These are phyloP conservation scores for Tetrapedia diversipes DNA, from an alignment of 2,888 invertebrate species.

Conservation along the genomic window DNA sequence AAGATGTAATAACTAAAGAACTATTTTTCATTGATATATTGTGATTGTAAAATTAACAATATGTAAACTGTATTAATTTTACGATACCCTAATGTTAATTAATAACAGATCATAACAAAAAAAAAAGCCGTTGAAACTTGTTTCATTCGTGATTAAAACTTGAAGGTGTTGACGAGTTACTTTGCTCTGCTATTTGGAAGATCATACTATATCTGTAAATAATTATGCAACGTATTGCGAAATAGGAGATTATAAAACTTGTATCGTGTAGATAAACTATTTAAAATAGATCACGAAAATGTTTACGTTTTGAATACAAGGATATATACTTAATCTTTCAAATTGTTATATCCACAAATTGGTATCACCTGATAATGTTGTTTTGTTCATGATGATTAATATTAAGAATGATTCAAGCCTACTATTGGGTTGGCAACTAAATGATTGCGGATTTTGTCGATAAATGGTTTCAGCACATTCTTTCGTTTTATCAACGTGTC, in stretches of 20 bases:
- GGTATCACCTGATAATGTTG: not conserved
- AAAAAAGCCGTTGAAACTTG: not conserved
- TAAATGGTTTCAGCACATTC: too few relatives aligned
- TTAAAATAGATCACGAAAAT: slow-evolving; percentile 27
- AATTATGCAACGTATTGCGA: slow-evolving; percentile 32
- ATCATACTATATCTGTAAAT: slow-evolving; percentile 34
- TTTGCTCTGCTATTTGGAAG: slow-evolving; percentile 5
- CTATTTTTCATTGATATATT: slow-evolving; percentile 14
- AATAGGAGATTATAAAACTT: slow-evolving; percentile 13
- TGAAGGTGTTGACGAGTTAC: not conserved
- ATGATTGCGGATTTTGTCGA: too few relatives aligned
- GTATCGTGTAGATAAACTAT: slow-evolving; percentile 2
- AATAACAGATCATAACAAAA: not conserved
- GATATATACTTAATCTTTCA: slow-evolving; percentile 1
- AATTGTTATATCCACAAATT: slow-evolving; percentile 13
- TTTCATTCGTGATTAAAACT: not conserved
- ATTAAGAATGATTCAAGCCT: not conserved
- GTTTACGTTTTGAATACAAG: not conserved
- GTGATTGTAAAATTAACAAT: slow-evolving; percentile 5
- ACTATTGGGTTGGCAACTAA: too few relatives aligned
- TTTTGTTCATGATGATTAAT: not conserved
- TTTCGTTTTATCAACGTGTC: too few relatives aligned
- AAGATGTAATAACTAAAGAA: not conserved
- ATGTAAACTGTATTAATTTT: slow-evolving; percentile 33
- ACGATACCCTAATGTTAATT: slow-evolving; percentile 37